phyloP scores from a whole-genome alignment of 37 sponge, comb jelly and placozoan genomes.

The Beroe forskalii region DNA sequence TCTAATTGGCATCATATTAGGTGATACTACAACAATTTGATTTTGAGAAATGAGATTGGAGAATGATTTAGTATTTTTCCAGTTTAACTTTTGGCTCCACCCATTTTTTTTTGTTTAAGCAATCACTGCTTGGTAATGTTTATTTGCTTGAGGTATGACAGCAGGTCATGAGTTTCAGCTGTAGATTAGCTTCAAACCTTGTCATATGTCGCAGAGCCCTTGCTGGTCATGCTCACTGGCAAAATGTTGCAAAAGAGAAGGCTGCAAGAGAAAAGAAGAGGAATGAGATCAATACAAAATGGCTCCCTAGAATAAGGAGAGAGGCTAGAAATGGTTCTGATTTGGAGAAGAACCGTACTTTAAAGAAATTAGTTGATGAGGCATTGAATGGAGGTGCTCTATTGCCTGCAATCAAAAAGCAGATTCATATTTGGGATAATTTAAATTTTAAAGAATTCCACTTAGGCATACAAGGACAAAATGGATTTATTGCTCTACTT shows the following conservation, averaged over 20 bases:
- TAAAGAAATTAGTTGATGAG: slow-evolving; percentile 10
- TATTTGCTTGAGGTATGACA: too few species aligned
- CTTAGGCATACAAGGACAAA: slow-evolving; percentile 16
- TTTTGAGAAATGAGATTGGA: too few species aligned
- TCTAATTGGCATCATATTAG: too few species aligned
- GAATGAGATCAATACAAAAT: background rate
- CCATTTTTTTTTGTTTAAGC: too few species aligned
- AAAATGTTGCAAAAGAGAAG: slow-evolving; percentile 52
- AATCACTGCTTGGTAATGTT: too few species aligned
- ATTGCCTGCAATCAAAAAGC: background rate
- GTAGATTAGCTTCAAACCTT: background rate
- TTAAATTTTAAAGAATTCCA: slow-evolving; percentile 29
- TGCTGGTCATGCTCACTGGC: slow-evolving; percentile 65
- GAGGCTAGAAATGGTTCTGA: background rate
- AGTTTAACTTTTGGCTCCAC: too few species aligned
- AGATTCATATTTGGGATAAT: slow-evolving; percentile 26
- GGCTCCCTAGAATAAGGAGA: slow-evolving; percentile 1
- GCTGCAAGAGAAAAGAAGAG: background rate
- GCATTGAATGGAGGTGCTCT: slow-evolving; percentile 10
- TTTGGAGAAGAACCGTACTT: background rate
- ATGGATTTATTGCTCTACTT: slow-evolving; percentile 22
- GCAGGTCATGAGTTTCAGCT: too few species aligned
- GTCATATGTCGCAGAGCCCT: background rate
- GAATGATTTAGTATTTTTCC: too few species aligned
- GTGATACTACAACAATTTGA: too few species aligned